Evolutionary conservation across 1,140 invertebrate genomes (phyloP).

Genomic region (Argopecten irradians): DNA sequence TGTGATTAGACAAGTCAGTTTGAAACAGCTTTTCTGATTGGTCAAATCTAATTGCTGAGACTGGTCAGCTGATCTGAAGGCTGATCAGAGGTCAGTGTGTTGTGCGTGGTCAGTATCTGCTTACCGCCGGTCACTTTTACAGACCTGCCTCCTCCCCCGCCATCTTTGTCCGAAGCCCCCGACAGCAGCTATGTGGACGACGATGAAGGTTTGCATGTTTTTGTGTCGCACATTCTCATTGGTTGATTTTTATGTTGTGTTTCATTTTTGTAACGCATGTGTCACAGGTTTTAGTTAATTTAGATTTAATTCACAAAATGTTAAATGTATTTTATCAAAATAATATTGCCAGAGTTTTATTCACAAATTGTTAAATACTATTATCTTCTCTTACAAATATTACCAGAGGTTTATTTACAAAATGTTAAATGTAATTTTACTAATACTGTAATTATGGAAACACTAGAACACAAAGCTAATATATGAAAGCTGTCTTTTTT

Average conservation of each 20-base stretch:
- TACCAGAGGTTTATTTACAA: too few species aligned
- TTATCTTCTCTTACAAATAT: too few species aligned
- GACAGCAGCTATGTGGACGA: not conserved
- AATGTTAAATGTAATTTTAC: too few species aligned
- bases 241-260: not conserved
- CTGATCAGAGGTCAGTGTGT: slow-evolving; percentile 8
- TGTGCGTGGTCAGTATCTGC: slow-evolving; percentile 26
- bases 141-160: slow-evolving; percentile 40
- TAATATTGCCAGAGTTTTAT: too few species aligned
- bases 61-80: slow-evolving; percentile 10
- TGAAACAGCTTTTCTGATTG: not conserved
- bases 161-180: not conserved
- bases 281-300: not conserved
- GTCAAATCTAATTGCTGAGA: not conserved
- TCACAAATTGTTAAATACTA: too few species aligned
- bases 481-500: too few species aligned
- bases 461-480: too few species aligned
- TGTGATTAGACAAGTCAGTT: not conserved
- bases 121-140: slow-evolving; percentile 26
- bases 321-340: too few species aligned
- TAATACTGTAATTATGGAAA: too few species aligned
- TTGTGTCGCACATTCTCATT: not conserved
- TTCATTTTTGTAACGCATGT: not conserved
- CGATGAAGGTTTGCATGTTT: slow-evolving; percentile 5
- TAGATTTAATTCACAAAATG: not conserved